phyloP scores from a whole-genome alignment of 2,113 vertebrate species.

The Bubalus kerabau region DNA sequence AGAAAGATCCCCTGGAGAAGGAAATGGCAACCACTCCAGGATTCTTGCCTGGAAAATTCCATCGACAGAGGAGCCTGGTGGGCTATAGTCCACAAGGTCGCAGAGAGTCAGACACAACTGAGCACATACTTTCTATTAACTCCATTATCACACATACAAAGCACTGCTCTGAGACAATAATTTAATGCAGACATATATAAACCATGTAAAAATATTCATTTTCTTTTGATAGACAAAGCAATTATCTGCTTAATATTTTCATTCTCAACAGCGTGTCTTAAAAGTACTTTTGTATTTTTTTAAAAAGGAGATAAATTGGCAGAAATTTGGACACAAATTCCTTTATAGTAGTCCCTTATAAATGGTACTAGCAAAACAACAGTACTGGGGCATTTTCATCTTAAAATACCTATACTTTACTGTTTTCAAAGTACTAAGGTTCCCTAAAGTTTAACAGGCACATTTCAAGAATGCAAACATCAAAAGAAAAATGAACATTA shows the following conservation, averaged over 20 bases:
- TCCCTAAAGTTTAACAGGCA: not conserved
- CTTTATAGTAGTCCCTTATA: not conserved
- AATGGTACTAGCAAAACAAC: not conserved
- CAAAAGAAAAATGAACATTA: not conserved
- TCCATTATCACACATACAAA: not conserved
- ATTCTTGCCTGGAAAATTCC: not conserved
- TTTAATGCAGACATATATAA: not conserved
- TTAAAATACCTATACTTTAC: not conserved
- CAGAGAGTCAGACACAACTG: not conserved
- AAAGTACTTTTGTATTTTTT: not conserved
- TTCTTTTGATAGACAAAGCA: not conserved
- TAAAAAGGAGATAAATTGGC: not conserved
- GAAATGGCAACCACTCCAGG: not conserved
- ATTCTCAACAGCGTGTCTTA: not conserved
- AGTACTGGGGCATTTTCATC: not conserved
- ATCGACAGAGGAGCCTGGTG: not conserved
- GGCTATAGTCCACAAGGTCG: not conserved
- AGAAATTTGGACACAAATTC: not conserved
- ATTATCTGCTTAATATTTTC: not conserved
- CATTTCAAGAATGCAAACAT: conserved; percentile 19
- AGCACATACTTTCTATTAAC: not conserved
- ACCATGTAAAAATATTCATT: not conserved
- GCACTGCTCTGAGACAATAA: not conserved
- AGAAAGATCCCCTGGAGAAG: not conserved
- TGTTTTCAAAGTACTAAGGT: not conserved